These are phyloP conservation scores for Pionites leucogaster DNA, from an alignment of 2,113 vertebrate genomes.

Conservation along the genomic window DNA sequence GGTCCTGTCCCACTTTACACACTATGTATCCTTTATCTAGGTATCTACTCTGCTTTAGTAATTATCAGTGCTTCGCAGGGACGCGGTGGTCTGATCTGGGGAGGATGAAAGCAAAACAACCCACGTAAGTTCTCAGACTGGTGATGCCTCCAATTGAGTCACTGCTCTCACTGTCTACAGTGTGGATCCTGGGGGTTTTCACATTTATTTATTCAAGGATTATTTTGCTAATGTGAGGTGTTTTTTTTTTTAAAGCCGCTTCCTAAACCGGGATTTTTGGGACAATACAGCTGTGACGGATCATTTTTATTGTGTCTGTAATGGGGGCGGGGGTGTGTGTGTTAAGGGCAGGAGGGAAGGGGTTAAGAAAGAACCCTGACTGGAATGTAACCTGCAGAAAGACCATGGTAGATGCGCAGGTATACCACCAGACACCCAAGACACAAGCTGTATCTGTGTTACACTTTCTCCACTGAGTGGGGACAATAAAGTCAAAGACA, in stretches of 20 bases:
- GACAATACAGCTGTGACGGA: neutral
- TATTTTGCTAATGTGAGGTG: slow-evolving; percentile 26
- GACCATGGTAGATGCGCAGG: neutral
- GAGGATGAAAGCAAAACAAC: neutral
- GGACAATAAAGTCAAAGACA: slow-evolving; percentile 20
- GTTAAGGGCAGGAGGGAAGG: neutral
- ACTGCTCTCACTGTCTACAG: slow-evolving; percentile 1
- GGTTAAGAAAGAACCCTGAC: neutral
- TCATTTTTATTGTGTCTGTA: neutral
- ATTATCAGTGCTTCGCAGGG: slow-evolving; percentile 31
- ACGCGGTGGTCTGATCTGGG: neutral
- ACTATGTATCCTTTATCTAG: neutral
- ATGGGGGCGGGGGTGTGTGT: neutral
- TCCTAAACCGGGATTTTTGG: neutral
- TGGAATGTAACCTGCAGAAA: neutral
- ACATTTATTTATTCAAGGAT: slow-evolving; percentile 12
- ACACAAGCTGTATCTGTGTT: slow-evolving; percentile 16
- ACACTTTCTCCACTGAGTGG: slow-evolving; percentile 33
- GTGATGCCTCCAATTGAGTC: neutral
- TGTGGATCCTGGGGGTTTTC: neutral
- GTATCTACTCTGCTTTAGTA: slow-evolving; percentile 46
- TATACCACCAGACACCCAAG: neutral
- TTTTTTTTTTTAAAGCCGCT: slow-evolving; percentile 1
- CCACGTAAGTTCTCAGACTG: neutral
- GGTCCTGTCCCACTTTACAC: slow-evolving; percentile 23